Evolutionary conservation across 2,797 vertebrate species (phyloP), one percentile per base, ranked within the genome.

Genomic region (Tenualosa thibaudeaui): DNA sequence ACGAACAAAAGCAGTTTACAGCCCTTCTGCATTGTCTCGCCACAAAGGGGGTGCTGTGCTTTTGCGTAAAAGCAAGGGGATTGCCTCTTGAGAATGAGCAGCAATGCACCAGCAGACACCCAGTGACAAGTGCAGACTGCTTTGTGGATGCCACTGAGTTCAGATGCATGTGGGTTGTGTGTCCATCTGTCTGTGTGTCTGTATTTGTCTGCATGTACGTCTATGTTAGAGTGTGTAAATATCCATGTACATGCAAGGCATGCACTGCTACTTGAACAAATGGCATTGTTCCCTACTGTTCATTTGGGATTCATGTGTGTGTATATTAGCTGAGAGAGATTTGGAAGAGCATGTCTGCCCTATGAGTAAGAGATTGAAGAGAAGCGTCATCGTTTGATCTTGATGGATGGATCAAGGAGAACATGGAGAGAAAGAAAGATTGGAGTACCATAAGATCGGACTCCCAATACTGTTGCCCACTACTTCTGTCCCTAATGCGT

Each of bases 81-180:
- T 31, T 75, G n/a, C 5, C 68, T 75, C 13, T 37, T 40, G 68
- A 17, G 68, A 71, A 40, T 31, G 31, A 75, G 68, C 31, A 75
- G 68, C 68, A 75, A 75, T 75, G 68, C 68, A 75, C 68, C 68
- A 75, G 68, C 37, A 75, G 68, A 75, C 68, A 43, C 37, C 68
- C 37, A 75, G 65, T 75, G 68, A 43, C 68, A 75, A 75, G 68
- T 75, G 82, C 81, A 83, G 51, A 62, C 75, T 78, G 84, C 81
- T 78, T 75, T 31, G 68, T 75, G 68, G 37, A 75, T 43, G 68
- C 37, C 37, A 15, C 15, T 75, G 37, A 43, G 83, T 84, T 83
- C 26, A 86, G 85, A 15, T 65, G 65, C 84, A 78, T 53, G 85
- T 84, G 83, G 24, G 54, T 81, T 84, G 85, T 75, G 71, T 84